These are phyloP conservation scores for Lamproptera curius DNA, from an alignment of 2,888 invertebrate species.

Conservation along the genomic window DNA sequence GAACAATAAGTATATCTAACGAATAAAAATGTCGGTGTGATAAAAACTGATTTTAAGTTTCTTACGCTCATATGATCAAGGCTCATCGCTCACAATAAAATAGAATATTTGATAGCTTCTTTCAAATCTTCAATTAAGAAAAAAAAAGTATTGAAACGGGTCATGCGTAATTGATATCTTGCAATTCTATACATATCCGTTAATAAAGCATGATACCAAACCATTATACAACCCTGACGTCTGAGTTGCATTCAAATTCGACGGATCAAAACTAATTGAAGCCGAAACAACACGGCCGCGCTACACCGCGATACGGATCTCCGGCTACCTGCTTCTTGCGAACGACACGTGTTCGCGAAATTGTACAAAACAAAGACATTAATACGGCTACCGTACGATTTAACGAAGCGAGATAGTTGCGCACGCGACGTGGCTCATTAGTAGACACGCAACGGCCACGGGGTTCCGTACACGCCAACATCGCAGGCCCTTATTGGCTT, in stretches of 20 bases:
- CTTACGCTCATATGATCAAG: no score
- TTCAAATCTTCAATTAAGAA: no score
- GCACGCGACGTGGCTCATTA: conserved; percentile 72
- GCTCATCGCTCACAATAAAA: no score
- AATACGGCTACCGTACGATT: conserved; percentile 40
- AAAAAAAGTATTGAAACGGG: no score
- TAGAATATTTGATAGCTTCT: no score
- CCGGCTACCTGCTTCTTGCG: conserved; percentile 25
- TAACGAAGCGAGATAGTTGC: conserved; percentile 58
- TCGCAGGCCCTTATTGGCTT: conserved; percentile 40
- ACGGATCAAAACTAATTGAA: conserved; percentile 1
- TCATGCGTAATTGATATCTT: no score
- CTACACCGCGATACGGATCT: conserved; percentile 2
- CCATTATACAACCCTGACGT: no score
- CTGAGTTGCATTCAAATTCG: background rate
- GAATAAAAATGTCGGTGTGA: no score
- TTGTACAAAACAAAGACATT: conserved; percentile 44
- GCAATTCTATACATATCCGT: no score
- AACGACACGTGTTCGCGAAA: conserved; percentile 37
- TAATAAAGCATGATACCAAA: no score
- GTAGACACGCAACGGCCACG: conserved; percentile 58
- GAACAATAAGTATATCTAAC: no score
- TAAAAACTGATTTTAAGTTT: no score
- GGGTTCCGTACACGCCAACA: conserved; percentile 36
- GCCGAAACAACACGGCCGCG: background rate